Base-by-base conservation (phyloP, 2,888 invertebrate species). In the Volucella bombylans region DNA sequence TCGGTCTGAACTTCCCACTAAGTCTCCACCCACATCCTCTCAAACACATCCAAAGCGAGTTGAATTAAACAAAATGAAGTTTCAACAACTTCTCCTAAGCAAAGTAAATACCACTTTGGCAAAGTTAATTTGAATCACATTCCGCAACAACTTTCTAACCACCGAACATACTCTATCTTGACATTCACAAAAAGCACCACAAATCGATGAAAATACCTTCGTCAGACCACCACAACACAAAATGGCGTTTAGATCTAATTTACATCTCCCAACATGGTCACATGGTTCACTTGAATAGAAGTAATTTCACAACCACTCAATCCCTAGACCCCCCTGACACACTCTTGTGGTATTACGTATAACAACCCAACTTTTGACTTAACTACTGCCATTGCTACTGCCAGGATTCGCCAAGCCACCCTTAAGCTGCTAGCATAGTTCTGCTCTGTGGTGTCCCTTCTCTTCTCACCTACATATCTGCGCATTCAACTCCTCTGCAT, bases 191-290 rank as follows among this genome's bases (percentile, higher is more conserved):
- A 59, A 49, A 52, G 10, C 43, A n/a, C 65, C 39, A 23, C 61
- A 74, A 80, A 83, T 80, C 83, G 61, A 83, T 83, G 43, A 43
- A 47, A 52, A 54, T 62, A 64, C 74, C 78, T 55, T 55, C 45
- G 50, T 61, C 52, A 57, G 50, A 72, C 49, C 52, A 18, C 18
- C 69, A 38, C 52, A 74, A 69, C 69, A 74, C 83, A 83, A 83
- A 83, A 83, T 83, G 80, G 83, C 83, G 83, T 45, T 83, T 80
- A 71, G 76, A 83, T 83, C 80, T 83, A 83, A 83, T 83, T 83
- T 83, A 83, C 79, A 76, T 83, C 83, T 76, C 50, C 55, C 65
- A 74, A 74, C 83, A 80, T 80, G 74, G 64, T 71, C 83, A 80
- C 80, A 80, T 76, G 59, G 41, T 55, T 69, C 55, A 47, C 64